These are phyloP conservation scores for Mohoua ochrocephala DNA, from an alignment of 2,113 vertebrate species.

Conservation along the genomic window DNA sequence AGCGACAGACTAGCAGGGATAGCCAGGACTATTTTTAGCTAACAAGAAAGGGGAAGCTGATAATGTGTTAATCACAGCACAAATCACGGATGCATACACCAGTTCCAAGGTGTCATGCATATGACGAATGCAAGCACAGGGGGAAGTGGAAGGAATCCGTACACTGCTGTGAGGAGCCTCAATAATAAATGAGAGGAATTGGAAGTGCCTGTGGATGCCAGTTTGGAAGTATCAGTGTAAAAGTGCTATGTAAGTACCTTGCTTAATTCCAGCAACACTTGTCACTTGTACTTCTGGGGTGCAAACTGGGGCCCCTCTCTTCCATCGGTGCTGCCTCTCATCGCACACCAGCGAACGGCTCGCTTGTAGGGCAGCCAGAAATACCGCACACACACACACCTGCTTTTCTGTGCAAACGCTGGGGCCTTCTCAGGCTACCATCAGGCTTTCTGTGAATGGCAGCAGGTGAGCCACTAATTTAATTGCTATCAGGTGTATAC, in stretches of 20 bases:
- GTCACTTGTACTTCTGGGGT: not conserved
- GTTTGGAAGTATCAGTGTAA: constrained; percentile 25
- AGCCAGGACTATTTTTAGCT: constrained; percentile 63
- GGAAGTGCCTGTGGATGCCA: constrained; percentile 21
- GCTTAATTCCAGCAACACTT: not conserved
- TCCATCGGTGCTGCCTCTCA: not conserved
- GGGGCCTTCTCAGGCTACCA: not conserved
- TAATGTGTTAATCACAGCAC: constrained; percentile 67
- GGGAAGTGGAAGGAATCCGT: constrained; percentile 58
- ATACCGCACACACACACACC: not conserved
- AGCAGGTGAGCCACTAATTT: not conserved
- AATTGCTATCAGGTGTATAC: not conserved
- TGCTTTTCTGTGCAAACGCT: not conserved
- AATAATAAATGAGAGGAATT: constrained; percentile 59
- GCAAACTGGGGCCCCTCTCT: not conserved
- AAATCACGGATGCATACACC: constrained; percentile 40
- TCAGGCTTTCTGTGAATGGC: not conserved
- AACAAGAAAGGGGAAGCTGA: constrained; percentile 52
- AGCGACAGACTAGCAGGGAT: constrained; percentile 58
- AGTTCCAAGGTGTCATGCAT: constrained; percentile 57
- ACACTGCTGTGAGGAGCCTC: constrained; percentile 53
- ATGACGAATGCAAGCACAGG: constrained; percentile 65
- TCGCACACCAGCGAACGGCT: accelerated
- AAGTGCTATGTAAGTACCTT: not conserved
- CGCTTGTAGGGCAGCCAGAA: not conserved